Base-by-base conservation (phyloP, 2,888 invertebrate species). In the Asteroscopus sphinx region DNA sequence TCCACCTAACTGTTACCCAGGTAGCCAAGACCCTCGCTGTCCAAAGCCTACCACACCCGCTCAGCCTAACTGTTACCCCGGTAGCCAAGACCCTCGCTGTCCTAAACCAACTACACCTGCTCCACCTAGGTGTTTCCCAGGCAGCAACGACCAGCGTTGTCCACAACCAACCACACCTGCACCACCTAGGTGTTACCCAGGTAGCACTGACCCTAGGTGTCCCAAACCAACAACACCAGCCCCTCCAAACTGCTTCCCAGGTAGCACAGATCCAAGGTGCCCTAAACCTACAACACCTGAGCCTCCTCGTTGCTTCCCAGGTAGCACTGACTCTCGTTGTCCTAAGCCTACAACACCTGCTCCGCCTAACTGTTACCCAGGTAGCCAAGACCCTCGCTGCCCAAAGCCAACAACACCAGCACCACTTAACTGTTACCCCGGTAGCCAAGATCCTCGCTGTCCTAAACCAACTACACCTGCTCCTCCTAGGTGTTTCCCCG, bases 181-280 rank as follows among this genome's bases (percentile, higher is more conserved):
- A 3, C 73, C 63, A 7, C 79, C 77, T 0, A 63, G 25, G 0
- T 89, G 89, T 46, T 87, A 70, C 57, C 87, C 87, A 0, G 90
- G 88, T 0, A 79, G 76, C 6, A 4, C 59, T 0, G 82, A 86
- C 25, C 69, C 79, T 0, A 30, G 80, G 0, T 87, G 84, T 48
- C 85, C 89, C 0, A 73, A 76, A 35, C 78, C 79, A 0, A 73
- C 80, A 0, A 68, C 79, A 25, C 16, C 16, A 51, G 68, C 79
- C 17, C 16, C 16, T 45, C 66, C 66, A 3, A 63, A 60, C 1
- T 83, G 82, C 12, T 81, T 58, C 37, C 79, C 78, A 0, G 81
- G 83, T 3, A 70, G 69, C 70, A 55, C 52, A 1, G 76, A 78
- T 69, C 33, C 65, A 51, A 56, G 74, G 13, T 77, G 74, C 13